Evolutionary conservation across 2,113 vertebrate species (phyloP), one percentile per base, ranked within the genome.

Genomic region (Donacobius atricapilla): DNA sequence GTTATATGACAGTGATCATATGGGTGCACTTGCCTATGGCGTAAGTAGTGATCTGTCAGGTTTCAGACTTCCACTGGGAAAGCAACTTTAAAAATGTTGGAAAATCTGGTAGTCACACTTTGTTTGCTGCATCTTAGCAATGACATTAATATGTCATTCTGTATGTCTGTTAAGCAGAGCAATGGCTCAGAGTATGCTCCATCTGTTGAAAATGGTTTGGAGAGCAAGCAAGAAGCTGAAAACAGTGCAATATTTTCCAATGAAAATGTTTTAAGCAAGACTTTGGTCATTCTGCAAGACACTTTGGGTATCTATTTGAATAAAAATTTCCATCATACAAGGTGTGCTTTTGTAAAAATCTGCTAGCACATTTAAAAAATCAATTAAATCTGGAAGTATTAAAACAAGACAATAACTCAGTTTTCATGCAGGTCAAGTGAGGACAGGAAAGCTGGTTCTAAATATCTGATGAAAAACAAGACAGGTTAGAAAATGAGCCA

Each of bases 401-500:
- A 96, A 91, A 94, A 95, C 60, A 72, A 91, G 88, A 93, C 89
- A 70, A 44, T 60, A 73, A 85, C 82, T 93, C 76, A 84, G 40
- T 93, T 90, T 90, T 92, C 77, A 83, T 24, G 14, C 6, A 60
- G 83, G 85, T 93, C 90, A 93, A 68, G 11, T 58, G 60, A 96
- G 90, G 96, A 94, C 53, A 92, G 54, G 69, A 96, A 89, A 66
- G 42, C 72, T 84, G 60, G 84, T 96, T 94, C 90, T 95, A 96
- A 96, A 93, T 79, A 89, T 77, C 91, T 40, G 39, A 85, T 68
- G 91, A 85, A 95, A 94, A 97, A 84, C 76, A 80, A 73, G 73
- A 48, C 70, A 72, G 64, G 93, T 83, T 63, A 95, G 93, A 94
- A 97, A 96, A 93, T 13, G 58, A 78, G 89, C 92, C 94, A 96